Evolutionary conservation across 2,113 vertebrate species (phyloP), one percentile per base, ranked within the genome.

Genomic region (Fulica atra): DNA sequence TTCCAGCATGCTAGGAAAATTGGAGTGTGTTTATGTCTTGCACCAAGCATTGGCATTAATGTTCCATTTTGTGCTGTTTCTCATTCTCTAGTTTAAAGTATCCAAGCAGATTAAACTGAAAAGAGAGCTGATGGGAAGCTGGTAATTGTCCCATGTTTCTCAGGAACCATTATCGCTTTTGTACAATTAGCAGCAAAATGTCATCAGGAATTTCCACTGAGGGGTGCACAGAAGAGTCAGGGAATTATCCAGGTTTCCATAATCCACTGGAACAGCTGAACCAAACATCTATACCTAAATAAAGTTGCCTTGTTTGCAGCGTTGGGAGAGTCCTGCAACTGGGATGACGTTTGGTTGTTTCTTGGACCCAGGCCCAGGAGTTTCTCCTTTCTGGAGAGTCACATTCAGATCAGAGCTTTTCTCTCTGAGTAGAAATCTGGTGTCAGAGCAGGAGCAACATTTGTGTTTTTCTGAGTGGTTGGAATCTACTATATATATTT

Each of bases 71-170:
- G 19, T 91, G 65, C 77, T 72, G 25, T 42, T 95, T 89, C 31
- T 86, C 13, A 51, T 93, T 91, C 72, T 83, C 31, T n/a, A 40
- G 38, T 85, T 92, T 69, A 15, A 91, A 85, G 78, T 81, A 73
- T 82, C 54, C 61, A 95, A 60, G 70, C 48, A 94, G 81, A 91
- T 91, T 69, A 83, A 91, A 82, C 26, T 59, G 85, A 66, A 87
- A 82, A 61, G 11, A 31, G 21, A 84, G 42, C 28, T 78, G 80
- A 50, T 70, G 57, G 54, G 40, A 56, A 81, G 77, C 38, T 68
- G 38, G 35, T 60, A 40, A 36, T 48, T 77, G 50, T 60, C 33
- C 63, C 31, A 4, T 54, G 29, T 87, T 85, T 79, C 54, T 89
- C 48, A 79, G 73, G 38, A 91, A 38, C 26, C 2, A 6, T 66